These are phyloP conservation scores for Connochaetes taurinus DNA, from an alignment of 2,113 vertebrate genomes.

Conservation along the genomic window DNA sequence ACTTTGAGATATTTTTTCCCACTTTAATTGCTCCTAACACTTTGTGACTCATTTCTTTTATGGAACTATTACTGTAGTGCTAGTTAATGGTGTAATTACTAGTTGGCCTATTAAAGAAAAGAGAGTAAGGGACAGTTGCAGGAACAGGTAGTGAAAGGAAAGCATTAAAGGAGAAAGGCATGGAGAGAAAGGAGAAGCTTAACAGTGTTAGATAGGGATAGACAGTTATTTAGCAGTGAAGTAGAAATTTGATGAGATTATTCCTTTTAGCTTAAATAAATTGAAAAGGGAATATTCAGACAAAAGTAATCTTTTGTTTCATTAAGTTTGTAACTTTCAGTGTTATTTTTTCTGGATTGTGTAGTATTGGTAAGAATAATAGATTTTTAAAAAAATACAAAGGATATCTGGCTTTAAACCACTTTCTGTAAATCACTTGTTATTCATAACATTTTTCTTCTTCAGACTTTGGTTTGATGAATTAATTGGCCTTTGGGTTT, in stretches of 20 bases:
- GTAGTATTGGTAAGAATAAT: slow-evolving; percentile 38
- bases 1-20: background rate
- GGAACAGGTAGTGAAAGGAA: background rate
- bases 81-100: background rate
- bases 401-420: slow-evolving; percentile 38
- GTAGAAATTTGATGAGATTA: background rate
- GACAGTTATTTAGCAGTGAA: background rate
- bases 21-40: background rate
- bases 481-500: slow-evolving; percentile 93
- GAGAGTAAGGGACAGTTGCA: background rate
- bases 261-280: background rate
- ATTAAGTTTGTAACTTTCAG: slow-evolving; percentile 44
- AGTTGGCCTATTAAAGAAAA: background rate
- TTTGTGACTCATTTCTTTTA: background rate
- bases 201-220: background rate
- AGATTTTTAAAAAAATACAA: slow-evolving; percentile 41
- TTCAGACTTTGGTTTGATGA: slow-evolving; percentile 98
- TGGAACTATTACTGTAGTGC: background rate
- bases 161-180: background rate
- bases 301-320: background rate
- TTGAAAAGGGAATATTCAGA: background rate
- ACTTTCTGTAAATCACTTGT: slow-evolving; percentile 41
- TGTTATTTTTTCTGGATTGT: slow-evolving; percentile 40
- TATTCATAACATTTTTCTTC: slow-evolving; percentile 67
- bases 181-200: background rate